Conservation (phyloP, 2,113 vertebrate genomes). For the Cichladusa arquata region DNA sequence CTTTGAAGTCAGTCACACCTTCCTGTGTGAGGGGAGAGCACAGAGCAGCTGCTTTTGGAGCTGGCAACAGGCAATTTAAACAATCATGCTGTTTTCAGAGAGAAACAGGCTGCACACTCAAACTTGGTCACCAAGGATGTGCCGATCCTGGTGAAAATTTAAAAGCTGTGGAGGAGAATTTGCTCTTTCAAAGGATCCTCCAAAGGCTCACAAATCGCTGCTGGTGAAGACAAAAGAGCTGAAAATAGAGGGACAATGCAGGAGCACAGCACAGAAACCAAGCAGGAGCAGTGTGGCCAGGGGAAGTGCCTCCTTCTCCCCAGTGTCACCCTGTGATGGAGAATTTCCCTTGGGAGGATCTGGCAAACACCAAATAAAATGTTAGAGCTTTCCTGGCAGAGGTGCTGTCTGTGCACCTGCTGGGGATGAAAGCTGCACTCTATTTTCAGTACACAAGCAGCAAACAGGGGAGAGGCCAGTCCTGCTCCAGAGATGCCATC, state of each 20-base stretch:
- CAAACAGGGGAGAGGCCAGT: not conserved
- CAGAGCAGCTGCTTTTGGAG: not conserved
- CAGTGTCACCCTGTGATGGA: fast-evolving
- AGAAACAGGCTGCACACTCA: not conserved
- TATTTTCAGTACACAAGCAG: not conserved
- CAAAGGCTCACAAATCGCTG: not conserved
- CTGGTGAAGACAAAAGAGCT: not conserved
- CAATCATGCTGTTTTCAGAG: fast-evolving
- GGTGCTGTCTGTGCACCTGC: not conserved
- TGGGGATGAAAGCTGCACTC: not conserved
- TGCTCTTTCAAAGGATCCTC: not conserved
- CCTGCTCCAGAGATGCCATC: not conserved
- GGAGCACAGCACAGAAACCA: not conserved
- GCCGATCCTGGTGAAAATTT: not conserved
- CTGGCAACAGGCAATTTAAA: not conserved
- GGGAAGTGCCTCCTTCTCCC: not conserved
- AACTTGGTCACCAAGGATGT: not conserved
- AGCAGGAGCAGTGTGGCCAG: not conserved
- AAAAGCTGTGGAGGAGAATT: not conserved
- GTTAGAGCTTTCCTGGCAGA: not conserved
- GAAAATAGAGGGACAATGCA: not conserved
- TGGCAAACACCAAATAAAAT: not conserved
- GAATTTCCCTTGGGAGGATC: not conserved
- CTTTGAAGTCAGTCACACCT: conserved; percentile 64
- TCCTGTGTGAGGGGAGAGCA: conserved; percentile 59